Percentiles rank a stretch among this genome's conserved stretches.
These are phyloP conservation scores for Plutella xylostella DNA, from an alignment of 2,888 invertebrate species.

Conservation along the genomic window DNA sequence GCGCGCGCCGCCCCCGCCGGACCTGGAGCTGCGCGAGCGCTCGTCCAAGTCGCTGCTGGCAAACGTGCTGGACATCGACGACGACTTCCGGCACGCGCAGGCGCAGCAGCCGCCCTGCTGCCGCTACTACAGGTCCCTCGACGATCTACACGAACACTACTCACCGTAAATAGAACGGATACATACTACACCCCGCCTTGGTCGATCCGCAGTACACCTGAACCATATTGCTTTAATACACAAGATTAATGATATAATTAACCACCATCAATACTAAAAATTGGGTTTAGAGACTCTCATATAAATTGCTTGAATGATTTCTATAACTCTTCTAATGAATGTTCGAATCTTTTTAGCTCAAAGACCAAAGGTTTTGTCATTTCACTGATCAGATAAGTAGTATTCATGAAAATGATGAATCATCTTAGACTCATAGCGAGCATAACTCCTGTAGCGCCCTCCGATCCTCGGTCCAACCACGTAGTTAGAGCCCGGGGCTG, in stretches of 20 bases:
- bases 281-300: background rate
- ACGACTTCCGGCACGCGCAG: slow-evolving; percentile 90
- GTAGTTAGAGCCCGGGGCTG: slow-evolving; percentile 53
- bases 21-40: slow-evolving; percentile 88
- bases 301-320: background rate
- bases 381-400: background rate
- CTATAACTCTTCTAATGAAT: background rate
- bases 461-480: slow-evolving; percentile 57
- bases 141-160: slow-evolving; percentile 71
- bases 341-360: background rate
- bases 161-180: slow-evolving; percentile 67
- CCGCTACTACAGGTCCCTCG: slow-evolving; percentile 81
- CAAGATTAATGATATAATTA: background rate
- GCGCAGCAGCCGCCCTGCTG: slow-evolving; percentile 79
- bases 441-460: slow-evolving; percentile 61
- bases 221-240: slow-evolving; percentile 32
- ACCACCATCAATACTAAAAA: background rate
- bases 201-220: slow-evolving; percentile 62
- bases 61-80: slow-evolving; percentile 97
- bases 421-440: slow-evolving; percentile 20
- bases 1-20: slow-evolving; percentile 83
- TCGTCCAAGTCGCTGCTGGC: slow-evolving; percentile 96
- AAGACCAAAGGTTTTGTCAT: background rate
- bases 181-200: slow-evolving; percentile 61
- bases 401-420: background rate